Evolutionary conservation across 2,113 vertebrate genomes (phyloP).

Genomic region (Eurystomus gularis): DNA sequence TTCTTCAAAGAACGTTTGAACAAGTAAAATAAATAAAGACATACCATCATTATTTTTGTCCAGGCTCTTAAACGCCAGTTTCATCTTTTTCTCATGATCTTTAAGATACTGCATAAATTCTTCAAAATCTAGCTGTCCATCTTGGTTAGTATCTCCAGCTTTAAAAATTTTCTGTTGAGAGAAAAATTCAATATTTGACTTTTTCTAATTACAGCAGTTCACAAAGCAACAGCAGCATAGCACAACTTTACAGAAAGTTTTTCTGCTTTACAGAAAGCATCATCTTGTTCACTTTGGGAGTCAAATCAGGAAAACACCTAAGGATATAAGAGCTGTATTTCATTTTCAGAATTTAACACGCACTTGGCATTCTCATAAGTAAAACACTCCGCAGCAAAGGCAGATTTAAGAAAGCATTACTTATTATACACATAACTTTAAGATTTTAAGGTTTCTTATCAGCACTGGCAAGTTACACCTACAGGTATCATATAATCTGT

Average conservation of each 20-base stretch:
- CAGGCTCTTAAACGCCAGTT: constrained; percentile 92
- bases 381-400: neutral
- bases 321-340: neutral
- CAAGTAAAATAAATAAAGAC: neutral
- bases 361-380: neutral
- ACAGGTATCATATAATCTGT: neutral
- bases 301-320: neutral
- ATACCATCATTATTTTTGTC: constrained; percentile 95
- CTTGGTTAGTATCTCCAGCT: constrained; percentile 87
- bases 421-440: neutral
- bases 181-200: neutral
- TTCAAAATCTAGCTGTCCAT: constrained; percentile 88
- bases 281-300: neutral
- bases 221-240: neutral
- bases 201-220: neutral
- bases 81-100: constrained; percentile 95
- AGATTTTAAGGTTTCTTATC: neutral
- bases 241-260: neutral
- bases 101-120: constrained; percentile 94
- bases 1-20: neutral
- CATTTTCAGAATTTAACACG: neutral
- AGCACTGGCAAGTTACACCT: neutral
- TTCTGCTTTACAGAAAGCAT: neutral
- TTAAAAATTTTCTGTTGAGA: constrained; percentile 88
- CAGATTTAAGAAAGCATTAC: neutral